phyloP scores from a whole-genome alignment of 2,113 vertebrate species.

The Corythornis madagascariensis region DNA sequence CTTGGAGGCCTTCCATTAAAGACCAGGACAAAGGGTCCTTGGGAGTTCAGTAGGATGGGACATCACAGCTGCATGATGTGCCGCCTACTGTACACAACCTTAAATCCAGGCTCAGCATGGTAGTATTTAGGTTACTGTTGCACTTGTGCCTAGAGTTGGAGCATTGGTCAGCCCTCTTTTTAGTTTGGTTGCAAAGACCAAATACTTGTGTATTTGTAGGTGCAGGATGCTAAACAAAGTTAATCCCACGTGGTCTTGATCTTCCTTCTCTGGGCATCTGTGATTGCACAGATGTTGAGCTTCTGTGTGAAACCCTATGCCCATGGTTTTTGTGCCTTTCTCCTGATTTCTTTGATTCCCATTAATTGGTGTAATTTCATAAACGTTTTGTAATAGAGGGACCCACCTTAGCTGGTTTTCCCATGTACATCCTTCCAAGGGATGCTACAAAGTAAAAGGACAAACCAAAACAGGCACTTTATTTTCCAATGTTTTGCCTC shows the following conservation, averaged over 20 bases:
- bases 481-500: not conserved
- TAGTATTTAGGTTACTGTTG: not conserved
- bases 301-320: not conserved
- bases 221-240: not conserved
- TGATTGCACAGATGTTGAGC: not conserved
- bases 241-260: not conserved
- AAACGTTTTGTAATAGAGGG: not conserved
- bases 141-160: not conserved
- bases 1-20: not conserved
- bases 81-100: not conserved
- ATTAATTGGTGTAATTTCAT: not conserved
- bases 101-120: not conserved
- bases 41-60: not conserved
- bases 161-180: not conserved
- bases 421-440: not conserved
- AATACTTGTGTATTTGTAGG: not conserved
- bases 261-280: not conserved
- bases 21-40: not conserved
- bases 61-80: accelerated
- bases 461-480: not conserved
- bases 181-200: not conserved
- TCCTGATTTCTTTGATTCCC: not conserved
- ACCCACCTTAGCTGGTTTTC: not conserved
- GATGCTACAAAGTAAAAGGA: not conserved
- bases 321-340: not conserved